A percentile compares a stretch with the other conserved stretches of the same genome.
Conservation (phyloP, 2,113 vertebrate genomes). For the Mobula hypostoma region DNA sequence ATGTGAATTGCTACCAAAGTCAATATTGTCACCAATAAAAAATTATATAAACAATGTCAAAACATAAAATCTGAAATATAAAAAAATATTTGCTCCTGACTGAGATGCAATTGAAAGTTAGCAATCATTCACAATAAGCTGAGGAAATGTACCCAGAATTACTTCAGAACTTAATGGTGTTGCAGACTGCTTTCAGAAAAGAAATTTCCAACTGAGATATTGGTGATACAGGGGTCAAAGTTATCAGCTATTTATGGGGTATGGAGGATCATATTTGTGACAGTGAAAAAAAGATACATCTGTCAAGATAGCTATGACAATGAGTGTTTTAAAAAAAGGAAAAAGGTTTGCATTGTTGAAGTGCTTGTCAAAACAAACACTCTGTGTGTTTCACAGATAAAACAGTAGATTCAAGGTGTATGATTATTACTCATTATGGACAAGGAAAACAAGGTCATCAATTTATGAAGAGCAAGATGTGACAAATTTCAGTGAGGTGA, state of each 20-base stretch:
- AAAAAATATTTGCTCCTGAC: not conserved
- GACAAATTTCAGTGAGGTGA: not conserved
- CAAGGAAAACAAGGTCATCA: not conserved
- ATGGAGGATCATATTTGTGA: not conserved
- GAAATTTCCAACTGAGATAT: not conserved
- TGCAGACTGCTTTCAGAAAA: not conserved
- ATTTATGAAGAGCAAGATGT: not conserved
- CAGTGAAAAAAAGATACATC: not conserved
- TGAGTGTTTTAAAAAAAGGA: not conserved
- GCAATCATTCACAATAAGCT: not conserved
- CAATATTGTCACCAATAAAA: constrained; percentile 11
- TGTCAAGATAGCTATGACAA: not conserved
- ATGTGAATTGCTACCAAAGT: not conserved
- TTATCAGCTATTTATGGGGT: not conserved
- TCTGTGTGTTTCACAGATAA: not conserved
- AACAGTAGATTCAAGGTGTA: not conserved
- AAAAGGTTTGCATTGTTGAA: not conserved
- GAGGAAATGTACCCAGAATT: not conserved
- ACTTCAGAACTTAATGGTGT: not conserved
- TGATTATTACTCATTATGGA: not conserved
- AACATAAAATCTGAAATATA: not conserved
- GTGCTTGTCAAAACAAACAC: not conserved
- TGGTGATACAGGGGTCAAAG: not conserved
- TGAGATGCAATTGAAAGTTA: not conserved
- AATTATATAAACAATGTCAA: not conserved